A percentile compares a stretch with the other conserved stretches of the same genome.
Evolutionary conservation across 2,797 vertebrate species (phyloP).

Genomic region (Molothrus aeneus): DNA sequence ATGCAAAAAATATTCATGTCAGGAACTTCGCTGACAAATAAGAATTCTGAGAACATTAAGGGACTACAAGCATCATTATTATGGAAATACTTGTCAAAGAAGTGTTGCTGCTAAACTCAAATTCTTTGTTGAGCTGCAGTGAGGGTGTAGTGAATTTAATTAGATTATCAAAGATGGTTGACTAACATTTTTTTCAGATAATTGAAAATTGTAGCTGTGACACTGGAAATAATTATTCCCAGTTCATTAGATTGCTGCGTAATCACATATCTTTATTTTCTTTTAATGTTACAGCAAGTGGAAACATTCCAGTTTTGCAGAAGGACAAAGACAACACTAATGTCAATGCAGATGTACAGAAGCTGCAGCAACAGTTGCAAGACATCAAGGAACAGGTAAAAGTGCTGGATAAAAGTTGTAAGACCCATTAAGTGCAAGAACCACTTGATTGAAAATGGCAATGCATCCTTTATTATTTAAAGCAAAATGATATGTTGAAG

Average conservation of each 20-base stretch:
- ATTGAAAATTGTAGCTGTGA: neutral
- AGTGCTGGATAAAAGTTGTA: neutral
- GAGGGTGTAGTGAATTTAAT: neutral
- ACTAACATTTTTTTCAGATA: neutral
- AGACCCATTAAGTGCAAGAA: neutral
- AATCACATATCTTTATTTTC: neutral
- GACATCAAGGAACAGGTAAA: constrained; percentile 98
- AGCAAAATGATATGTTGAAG: neutral
- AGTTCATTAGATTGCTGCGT: neutral
- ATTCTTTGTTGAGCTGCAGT: neutral
- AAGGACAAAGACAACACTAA: constrained; percentile 99
- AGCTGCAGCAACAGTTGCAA: constrained; percentile 96
- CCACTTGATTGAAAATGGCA: neutral
- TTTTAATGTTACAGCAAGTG: constrained; percentile 84
- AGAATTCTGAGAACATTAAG: neutral
- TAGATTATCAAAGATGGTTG: neutral
- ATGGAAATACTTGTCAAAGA: neutral
- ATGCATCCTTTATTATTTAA: neutral
- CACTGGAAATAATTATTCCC: neutral
- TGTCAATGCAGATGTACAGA: constrained; percentile 97
- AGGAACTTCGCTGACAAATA: neutral
- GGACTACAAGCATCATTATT: neutral
- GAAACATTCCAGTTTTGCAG: constrained; percentile 94
- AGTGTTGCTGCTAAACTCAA: neutral
- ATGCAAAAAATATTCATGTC: neutral